Evolutionary conservation across 2,797 vertebrate genomes (phyloP).

Genomic region (Lophotriccus pileatus): DNA sequence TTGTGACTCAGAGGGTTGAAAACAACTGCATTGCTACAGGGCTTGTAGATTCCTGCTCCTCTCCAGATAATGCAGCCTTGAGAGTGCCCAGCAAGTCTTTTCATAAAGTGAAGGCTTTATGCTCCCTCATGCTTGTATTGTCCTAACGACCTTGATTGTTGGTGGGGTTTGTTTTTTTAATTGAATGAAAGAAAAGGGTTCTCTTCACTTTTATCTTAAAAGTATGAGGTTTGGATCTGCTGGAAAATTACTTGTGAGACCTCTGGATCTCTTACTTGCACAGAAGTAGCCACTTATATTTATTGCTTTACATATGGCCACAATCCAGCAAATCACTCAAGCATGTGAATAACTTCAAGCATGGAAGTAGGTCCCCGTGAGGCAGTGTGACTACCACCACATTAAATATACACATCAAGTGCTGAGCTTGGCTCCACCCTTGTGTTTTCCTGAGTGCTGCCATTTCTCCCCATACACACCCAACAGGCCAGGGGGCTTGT

Average conservation of each 20-base stretch:
- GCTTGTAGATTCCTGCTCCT: neutral
- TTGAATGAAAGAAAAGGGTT: neutral
- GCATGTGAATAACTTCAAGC: conserved; percentile 34
- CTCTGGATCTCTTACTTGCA: conserved; percentile 28
- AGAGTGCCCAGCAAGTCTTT: neutral
- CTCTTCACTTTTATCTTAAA: neutral
- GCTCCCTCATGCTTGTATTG: neutral
- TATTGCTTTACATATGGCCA: conserved; percentile 59
- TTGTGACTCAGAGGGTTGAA: neutral
- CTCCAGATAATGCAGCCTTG: neutral
- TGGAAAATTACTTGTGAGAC: conserved; percentile 44
- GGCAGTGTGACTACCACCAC: neutral
- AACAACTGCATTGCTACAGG: neutral
- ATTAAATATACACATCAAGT: neutral
- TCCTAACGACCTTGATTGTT: neutral
- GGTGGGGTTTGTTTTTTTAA: neutral
- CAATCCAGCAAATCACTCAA: conserved; percentile 57
- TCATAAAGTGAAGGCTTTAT: neutral
- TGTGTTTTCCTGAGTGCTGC: neutral
- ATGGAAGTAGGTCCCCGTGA: conserved; percentile 1
- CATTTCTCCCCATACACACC: neutral
- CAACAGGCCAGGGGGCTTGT: neutral
- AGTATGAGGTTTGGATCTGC: neutral
- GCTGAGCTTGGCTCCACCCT: neutral
- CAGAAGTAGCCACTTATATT: conserved; percentile 61